Conservation (phyloP, 2,888 invertebrate species). For the Stenchaetothrips biformis region DNA sequence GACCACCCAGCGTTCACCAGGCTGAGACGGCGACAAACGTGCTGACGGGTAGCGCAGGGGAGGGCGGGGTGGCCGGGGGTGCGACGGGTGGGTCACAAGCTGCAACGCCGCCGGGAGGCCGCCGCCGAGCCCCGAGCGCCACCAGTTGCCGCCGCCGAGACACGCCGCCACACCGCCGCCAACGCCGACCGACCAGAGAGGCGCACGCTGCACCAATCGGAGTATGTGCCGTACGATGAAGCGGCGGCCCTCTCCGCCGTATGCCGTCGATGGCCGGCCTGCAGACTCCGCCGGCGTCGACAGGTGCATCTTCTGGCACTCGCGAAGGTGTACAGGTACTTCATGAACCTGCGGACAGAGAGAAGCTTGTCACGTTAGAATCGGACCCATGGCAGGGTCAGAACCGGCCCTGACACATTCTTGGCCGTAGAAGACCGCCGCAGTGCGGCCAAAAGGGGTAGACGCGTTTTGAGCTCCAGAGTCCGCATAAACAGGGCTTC, state of each 20-base stretch:
- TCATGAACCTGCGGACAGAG: slow-evolving; percentile 81
- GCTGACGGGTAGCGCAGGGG: slow-evolving; percentile 45
- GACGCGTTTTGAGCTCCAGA: not conserved
- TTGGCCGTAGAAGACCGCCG: not conserved
- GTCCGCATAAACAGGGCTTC: not conserved
- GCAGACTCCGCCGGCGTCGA: slow-evolving; percentile 91
- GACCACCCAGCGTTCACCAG: slow-evolving; percentile 57
- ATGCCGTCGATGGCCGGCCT: slow-evolving; percentile 98
- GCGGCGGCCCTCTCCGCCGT: slow-evolving; percentile 88
- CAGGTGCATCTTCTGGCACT: slow-evolving; percentile 90
- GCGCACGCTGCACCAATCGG: slow-evolving; percentile 46
- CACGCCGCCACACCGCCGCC: slow-evolving; percentile 39
- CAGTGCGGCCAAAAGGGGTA: not conserved
- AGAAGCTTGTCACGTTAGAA: not conserved
- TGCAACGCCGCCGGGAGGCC: slow-evolving; percentile 10
- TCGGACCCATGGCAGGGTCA: no score
- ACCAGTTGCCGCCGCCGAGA: slow-evolving; percentile 41
- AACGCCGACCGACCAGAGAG: slow-evolving; percentile 42
- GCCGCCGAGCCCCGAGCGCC: slow-evolving; percentile 37
- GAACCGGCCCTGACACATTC: no score
- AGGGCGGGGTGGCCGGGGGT: slow-evolving; percentile 42
- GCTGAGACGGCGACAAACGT: slow-evolving; percentile 73
- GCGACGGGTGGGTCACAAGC: slow-evolving; percentile 38
- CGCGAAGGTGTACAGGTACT: slow-evolving; percentile 97
- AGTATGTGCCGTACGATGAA: slow-evolving; percentile 81